phyloP scores from a whole-genome alignment of 2,797 vertebrate genomes.

The Gymnodraco acuticeps region DNA sequence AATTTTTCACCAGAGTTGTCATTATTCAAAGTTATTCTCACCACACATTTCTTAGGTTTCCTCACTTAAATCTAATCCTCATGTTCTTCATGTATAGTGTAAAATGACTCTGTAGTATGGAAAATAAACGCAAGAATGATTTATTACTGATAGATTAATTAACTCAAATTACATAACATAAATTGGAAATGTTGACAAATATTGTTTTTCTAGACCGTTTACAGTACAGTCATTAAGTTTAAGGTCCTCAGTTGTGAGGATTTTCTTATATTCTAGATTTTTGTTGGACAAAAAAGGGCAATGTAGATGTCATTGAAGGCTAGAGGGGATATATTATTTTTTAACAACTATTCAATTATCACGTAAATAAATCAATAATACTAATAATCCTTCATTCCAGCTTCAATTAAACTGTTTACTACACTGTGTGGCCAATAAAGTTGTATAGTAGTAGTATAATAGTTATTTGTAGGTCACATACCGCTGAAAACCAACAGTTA shows the following conservation, averaged over 20 bases:
- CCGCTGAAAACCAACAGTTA: slow-evolving; percentile 1
- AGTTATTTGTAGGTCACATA: not conserved
- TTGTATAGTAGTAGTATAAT: not conserved
- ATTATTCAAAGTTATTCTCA: slow-evolving; percentile 58
- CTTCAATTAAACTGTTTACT: not conserved
- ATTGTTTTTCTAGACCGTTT: not conserved
- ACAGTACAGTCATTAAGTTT: not conserved
- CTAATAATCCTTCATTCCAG: not conserved
- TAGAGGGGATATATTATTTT: too few relatives aligned
- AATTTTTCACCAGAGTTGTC: slow-evolving; percentile 44
- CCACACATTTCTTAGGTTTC: slow-evolving; percentile 56
- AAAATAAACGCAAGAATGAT: slow-evolving; percentile 44
- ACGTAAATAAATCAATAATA: not conserved
- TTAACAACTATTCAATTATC: not conserved
- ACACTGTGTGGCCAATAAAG: not conserved
- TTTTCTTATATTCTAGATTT: slow-evolving; percentile 11
- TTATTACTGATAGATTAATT: slow-evolving; percentile 23
- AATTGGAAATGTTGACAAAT: slow-evolving; percentile 12
- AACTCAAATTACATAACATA: slow-evolving; percentile 23
- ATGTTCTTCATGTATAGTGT: slow-evolving; percentile 19
- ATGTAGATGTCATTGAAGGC: too few relatives aligned
- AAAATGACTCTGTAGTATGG: slow-evolving; percentile 36
- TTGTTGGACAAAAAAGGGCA: not conserved
- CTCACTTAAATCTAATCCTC: slow-evolving; percentile 37
- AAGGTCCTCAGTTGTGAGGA: not conserved